Conservation (phyloP, 2,797 vertebrate species). For the Galagoides demidoff region DNA sequence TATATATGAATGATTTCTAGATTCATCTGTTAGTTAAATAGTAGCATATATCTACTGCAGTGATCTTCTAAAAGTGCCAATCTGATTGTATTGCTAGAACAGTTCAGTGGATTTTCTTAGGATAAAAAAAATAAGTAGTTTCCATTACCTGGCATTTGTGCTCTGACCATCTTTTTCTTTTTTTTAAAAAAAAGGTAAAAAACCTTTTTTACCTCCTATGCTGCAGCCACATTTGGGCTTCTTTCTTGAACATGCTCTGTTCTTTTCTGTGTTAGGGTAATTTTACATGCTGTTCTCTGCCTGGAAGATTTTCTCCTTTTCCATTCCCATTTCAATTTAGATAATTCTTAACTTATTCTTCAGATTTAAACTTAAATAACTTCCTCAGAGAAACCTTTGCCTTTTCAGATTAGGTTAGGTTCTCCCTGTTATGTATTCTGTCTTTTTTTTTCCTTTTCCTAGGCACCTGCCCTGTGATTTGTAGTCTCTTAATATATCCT, state of each 20-base stretch:
- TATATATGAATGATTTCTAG: neutral
- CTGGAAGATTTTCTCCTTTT: neutral
- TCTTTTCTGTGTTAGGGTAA: neutral
- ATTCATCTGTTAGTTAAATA: neutral
- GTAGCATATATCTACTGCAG: neutral
- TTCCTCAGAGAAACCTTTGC: constrained; percentile 10
- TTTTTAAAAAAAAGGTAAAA: no score
- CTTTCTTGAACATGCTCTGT: neutral
- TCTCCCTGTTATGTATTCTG: neutral
- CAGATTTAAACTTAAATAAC: neutral
- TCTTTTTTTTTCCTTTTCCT: neutral
- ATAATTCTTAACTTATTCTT: neutral
- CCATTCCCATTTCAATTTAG: neutral
- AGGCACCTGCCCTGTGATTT: neutral
- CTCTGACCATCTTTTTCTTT: neutral
- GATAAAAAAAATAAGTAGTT: neutral
- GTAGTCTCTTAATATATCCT: neutral
- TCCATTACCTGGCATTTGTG: neutral
- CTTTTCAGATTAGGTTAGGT: neutral
- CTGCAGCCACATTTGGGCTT: neutral
- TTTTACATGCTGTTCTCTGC: neutral
- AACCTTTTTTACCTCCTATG: neutral
- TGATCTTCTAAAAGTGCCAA: neutral
- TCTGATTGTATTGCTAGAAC: neutral
- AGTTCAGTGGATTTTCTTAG: neutral